Conservation (phyloP, 2,888 invertebrate species). For the Boloria euphrosyne region DNA sequence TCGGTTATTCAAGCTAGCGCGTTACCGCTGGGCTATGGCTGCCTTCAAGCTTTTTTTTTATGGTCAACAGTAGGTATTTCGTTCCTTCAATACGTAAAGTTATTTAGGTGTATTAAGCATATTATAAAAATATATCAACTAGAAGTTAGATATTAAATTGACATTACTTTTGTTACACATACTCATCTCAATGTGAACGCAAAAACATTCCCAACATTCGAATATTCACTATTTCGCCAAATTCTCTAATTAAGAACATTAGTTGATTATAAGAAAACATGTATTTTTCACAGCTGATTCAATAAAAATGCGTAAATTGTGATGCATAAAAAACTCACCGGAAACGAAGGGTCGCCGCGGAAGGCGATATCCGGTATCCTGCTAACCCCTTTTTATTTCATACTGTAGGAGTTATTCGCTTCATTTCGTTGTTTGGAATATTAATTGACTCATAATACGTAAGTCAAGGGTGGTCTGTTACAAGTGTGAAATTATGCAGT, state of each 20-base stretch:
- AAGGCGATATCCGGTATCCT: slow-evolving; percentile 77
- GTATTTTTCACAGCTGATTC: slow-evolving; percentile 33
- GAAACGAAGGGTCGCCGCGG: slow-evolving; percentile 70
- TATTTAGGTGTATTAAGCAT: too few relatives aligned
- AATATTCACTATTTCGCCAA: slow-evolving; percentile 1
- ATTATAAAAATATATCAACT: too few relatives aligned
- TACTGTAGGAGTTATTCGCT: slow-evolving; percentile 75
- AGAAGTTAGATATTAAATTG: too few relatives aligned
- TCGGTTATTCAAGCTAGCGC: too few relatives aligned
- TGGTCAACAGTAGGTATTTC: too few relatives aligned
- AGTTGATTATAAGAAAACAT: not conserved
- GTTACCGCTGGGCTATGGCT: too few relatives aligned
- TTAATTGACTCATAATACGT: slow-evolving; percentile 53
- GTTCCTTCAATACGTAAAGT: too few relatives aligned
- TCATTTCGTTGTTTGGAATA: slow-evolving; percentile 70
- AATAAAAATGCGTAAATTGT: slow-evolving; percentile 29
- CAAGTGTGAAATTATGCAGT: slow-evolving; percentile 28
- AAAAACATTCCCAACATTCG: too few relatives aligned
- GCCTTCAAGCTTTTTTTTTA: too few relatives aligned
- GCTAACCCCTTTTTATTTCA: slow-evolving; percentile 74
- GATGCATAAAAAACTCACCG: slow-evolving; percentile 44
- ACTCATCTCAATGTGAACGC: too few relatives aligned
- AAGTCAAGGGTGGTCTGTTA: slow-evolving; percentile 36
- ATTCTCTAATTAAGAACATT: not conserved
- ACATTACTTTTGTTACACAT: too few relatives aligned